A percentile compares a stretch with the other conserved stretches of the same genome.
phyloP scores from a whole-genome alignment of 2,888 invertebrate genomes.

The Pyrrhia umbra region DNA sequence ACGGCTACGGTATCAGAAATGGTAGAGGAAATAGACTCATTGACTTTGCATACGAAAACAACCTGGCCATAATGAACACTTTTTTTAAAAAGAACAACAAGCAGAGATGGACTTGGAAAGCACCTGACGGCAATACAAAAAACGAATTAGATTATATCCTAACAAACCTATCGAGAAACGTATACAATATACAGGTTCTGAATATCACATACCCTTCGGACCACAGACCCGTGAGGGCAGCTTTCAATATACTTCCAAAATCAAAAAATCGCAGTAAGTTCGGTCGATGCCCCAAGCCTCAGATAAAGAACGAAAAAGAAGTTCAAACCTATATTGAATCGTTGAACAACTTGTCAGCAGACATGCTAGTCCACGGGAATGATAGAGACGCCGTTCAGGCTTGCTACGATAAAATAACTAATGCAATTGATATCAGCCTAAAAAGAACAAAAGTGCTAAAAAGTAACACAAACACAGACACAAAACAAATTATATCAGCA shows the following conservation, averaged over 20 bases:
- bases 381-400: slow-evolving; percentile 17
- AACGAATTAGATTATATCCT: slow-evolving; percentile 1
- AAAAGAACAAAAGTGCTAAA: slow-evolving; percentile 11
- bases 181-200: neutral
- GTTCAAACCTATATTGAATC: slow-evolving; percentile 1
- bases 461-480: slow-evolving; percentile 11
- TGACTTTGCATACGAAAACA: neutral
- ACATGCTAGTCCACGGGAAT: neutral
- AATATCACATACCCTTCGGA: slow-evolving; percentile 17
- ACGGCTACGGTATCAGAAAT: slow-evolving; percentile 1
- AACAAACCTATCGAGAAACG: neutral
- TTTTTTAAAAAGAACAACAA: slow-evolving; percentile 3
- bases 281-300: slow-evolving; percentile 4
- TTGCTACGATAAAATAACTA: slow-evolving; percentile 26
- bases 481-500: slow-evolving; percentile 28
- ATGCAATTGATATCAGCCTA: slow-evolving; percentile 19
- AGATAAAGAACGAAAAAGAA: too few relatives aligned
- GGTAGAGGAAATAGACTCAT: slow-evolving; percentile 6
- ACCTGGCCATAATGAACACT: slow-evolving; percentile 6
- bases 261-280: slow-evolving; percentile 10
- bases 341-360: neutral
- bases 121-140: neutral
- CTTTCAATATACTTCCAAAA: slow-evolving; percentile 12
- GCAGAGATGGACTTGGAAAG: slow-evolving; percentile 10
- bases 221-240: slow-evolving; percentile 23